Evolutionary conservation across 1,140 invertebrate species (phyloP).

Genomic region (Drosophila azteca): DNA sequence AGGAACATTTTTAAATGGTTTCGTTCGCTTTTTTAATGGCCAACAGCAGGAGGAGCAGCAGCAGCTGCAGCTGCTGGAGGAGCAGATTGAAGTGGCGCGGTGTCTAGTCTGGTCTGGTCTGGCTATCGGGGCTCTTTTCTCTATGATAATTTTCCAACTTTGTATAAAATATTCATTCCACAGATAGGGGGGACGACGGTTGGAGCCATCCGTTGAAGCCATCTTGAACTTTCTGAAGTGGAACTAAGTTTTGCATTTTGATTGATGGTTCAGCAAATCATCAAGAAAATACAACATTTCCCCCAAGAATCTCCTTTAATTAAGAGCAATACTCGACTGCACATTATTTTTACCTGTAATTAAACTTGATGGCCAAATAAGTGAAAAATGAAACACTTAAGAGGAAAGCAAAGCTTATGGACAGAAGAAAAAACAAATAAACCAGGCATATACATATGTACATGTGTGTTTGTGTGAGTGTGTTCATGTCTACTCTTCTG

Average conservation of each 20-base stretch:
- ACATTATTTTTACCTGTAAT: conserved; percentile 22
- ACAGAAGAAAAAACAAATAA: not conserved
- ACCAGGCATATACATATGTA: not conserved
- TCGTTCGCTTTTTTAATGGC: conserved; percentile 29
- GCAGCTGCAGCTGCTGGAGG: too few relatives aligned
- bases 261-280: conserved; percentile 7
- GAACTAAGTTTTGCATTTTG: conserved; percentile 26
- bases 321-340: not conserved
- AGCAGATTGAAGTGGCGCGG: conserved; percentile 26
- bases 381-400: conserved; percentile 53
- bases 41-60: conserved; percentile 1
- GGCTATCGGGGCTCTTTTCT: not conserved
- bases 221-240: conserved; percentile 17
- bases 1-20: conserved; percentile 60
- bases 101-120: too few relatives aligned
- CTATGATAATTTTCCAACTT: conserved; percentile 18
- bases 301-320: not conserved
- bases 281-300: not conserved
- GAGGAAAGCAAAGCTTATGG: conserved; percentile 25
- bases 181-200: too few relatives aligned
- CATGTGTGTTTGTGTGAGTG: conserved; percentile 1
- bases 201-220: too few relatives aligned
- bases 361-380: conserved; percentile 38
- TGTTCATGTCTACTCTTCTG: conserved; percentile 16
- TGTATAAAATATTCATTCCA: not conserved